Evolutionary conservation across 2,113 vertebrate species (phyloP).

Genomic region (Cyprinodon brontotheroides): DNA sequence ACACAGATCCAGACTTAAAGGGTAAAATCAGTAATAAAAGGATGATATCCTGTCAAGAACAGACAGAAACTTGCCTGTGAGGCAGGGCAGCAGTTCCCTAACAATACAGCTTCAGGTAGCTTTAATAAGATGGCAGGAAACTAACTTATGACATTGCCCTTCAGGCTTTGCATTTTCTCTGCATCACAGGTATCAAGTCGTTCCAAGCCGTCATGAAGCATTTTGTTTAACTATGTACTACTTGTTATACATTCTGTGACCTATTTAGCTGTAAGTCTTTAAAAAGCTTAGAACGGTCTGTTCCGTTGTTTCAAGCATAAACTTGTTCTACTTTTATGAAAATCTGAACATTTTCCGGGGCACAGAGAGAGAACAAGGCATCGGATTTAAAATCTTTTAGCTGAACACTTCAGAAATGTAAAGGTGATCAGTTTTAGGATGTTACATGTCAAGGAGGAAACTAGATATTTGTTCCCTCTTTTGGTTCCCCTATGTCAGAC

Average conservation of each 20-base stretch:
- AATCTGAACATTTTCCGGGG: background rate
- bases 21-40: conserved; percentile 26
- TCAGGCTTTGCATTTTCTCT: conserved; percentile 9
- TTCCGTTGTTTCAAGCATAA: background rate
- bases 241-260: background rate
- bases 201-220: background rate
- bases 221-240: background rate
- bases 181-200: conserved; percentile 1
- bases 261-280: background rate
- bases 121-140: conserved; percentile 26
- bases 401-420: background rate
- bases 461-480: conserved; percentile 1
- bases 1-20: conserved; percentile 5
- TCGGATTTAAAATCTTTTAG: background rate
- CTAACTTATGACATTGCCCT: conserved; percentile 8
- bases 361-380: background rate
- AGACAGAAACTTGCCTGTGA: conserved; percentile 9
- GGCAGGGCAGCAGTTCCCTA: background rate
- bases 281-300: background rate
- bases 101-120: conserved; percentile 14
- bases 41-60: conserved; percentile 38
- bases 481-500: conserved; percentile 9
- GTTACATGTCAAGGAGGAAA: background rate
- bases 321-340: background rate
- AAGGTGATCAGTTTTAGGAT: background rate